phyloP scores from a whole-genome alignment of 2,888 invertebrate genomes.

The Azorinus chamasolen region DNA sequence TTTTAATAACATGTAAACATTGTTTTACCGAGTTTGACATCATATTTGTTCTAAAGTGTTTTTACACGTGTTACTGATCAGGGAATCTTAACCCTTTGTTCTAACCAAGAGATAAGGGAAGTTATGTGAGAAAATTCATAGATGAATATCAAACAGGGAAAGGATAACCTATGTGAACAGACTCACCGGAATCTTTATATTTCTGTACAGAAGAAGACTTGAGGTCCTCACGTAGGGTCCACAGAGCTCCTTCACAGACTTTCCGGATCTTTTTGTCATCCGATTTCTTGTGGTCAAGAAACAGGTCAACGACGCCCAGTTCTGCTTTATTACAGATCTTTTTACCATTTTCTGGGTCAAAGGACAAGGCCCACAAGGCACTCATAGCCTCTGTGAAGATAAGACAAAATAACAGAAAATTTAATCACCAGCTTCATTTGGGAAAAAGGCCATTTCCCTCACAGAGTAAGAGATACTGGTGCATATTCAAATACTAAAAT shows the following conservation, averaged over 20 bases:
- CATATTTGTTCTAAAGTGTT: no score
- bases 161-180: no score
- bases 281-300: conserved; percentile 37
- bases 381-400: conserved; percentile 56
- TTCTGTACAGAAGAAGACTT: conserved; percentile 31
- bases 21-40: no score
- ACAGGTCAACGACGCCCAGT: conserved; percentile 52
- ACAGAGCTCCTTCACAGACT: conserved; percentile 68
- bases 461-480: no score
- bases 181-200: conserved; percentile 58
- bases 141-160: background rate
- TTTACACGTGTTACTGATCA: no score
- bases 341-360: conserved; percentile 67
- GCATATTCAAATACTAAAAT: no score
- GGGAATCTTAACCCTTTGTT: no score
- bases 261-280: conserved; percentile 35
- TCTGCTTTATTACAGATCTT: conserved; percentile 55
- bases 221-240: conserved; percentile 68
- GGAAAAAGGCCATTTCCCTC: background rate
- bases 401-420: background rate
- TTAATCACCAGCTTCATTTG: background rate
- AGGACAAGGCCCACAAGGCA: conserved; percentile 71
- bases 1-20: no score
- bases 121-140: no score
- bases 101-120: no score